phyloP scores from a whole-genome alignment of 2,888 invertebrate species.

The Hydropsyche betteni region DNA sequence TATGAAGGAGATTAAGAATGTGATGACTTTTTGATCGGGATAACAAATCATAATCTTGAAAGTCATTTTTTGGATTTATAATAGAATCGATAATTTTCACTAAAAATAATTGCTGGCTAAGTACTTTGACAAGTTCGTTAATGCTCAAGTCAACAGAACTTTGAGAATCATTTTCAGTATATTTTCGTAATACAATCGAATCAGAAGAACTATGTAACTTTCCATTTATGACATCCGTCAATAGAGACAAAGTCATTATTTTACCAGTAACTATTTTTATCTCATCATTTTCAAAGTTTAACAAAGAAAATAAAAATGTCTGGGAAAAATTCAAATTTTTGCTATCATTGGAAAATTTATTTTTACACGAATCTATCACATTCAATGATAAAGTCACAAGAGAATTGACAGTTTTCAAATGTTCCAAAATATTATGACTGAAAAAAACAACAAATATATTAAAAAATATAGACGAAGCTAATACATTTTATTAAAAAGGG shows the following conservation, averaged over 20 bases:
- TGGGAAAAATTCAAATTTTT: constrained; percentile 37
- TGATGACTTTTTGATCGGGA: not conserved
- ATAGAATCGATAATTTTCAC: constrained; percentile 52
- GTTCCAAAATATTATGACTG: constrained; percentile 2
- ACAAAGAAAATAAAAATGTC: constrained; percentile 42
- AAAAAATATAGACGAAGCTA: not conserved
- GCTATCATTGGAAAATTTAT: constrained; percentile 20
- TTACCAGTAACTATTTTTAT: constrained; percentile 54
- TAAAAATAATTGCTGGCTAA: constrained; percentile 57
- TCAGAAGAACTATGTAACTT: constrained; percentile 53
- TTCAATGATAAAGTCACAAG: constrained; percentile 44
- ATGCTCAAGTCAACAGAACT: constrained; percentile 52
- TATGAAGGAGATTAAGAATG: constrained; percentile 56
- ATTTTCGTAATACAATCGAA: constrained; percentile 30
- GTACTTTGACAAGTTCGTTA: constrained; percentile 53
- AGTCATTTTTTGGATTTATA: not conserved
- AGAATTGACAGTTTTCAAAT: constrained; percentile 55
- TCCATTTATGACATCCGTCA: constrained; percentile 56
- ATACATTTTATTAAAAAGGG: not conserved
- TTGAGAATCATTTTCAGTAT: constrained; percentile 52
- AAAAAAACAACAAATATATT: not conserved
- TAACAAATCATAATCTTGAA: not conserved
- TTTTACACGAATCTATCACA: constrained; percentile 38
- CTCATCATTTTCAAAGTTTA: constrained; percentile 50
- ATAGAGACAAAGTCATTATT: constrained; percentile 54